These are phyloP conservation scores for Drosophila meridiana DNA, from an alignment of 2,888 invertebrate species.

Conservation along the genomic window DNA sequence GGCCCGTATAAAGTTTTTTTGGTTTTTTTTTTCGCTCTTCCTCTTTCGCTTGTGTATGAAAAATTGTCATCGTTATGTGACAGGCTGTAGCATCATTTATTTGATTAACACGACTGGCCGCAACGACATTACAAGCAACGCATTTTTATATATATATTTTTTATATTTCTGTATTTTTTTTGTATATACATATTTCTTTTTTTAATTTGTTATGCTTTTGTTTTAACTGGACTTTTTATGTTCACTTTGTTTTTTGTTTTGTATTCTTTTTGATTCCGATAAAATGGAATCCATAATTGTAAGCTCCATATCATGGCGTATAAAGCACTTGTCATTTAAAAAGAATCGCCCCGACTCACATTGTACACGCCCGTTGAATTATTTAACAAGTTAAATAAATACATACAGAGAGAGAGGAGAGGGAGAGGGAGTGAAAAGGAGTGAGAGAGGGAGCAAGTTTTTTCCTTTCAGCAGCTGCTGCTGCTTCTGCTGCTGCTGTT, in stretches of 20 bases:
- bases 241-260: neutral
- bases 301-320: constrained; percentile 22
- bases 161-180: neutral
- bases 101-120: constrained; percentile 53
- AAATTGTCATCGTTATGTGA: constrained; percentile 55
- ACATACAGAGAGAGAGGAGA: neutral
- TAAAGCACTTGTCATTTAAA: constrained; percentile 23
- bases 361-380: constrained; percentile 10
- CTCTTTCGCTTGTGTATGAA: constrained; percentile 15
- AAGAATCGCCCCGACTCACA: constrained; percentile 18
- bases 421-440: neutral
- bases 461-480: neutral
- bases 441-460: neutral
- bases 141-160: constrained; percentile 14
- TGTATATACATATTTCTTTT: neutral
- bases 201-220: neutral
- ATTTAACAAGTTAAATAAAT: constrained; percentile 18
- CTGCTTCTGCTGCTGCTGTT: neutral
- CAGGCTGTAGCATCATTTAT: constrained; percentile 57
- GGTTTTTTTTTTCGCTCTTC: neutral
- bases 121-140: constrained; percentile 20
- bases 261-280: constrained; percentile 4
- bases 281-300: constrained; percentile 63
- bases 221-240: neutral
- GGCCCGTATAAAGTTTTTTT: constrained; percentile 13